Evolutionary conservation across 2,888 invertebrate species (phyloP), one percentile per base, ranked within the genome.

Genomic region (Eugnorisma glareosa): DNA sequence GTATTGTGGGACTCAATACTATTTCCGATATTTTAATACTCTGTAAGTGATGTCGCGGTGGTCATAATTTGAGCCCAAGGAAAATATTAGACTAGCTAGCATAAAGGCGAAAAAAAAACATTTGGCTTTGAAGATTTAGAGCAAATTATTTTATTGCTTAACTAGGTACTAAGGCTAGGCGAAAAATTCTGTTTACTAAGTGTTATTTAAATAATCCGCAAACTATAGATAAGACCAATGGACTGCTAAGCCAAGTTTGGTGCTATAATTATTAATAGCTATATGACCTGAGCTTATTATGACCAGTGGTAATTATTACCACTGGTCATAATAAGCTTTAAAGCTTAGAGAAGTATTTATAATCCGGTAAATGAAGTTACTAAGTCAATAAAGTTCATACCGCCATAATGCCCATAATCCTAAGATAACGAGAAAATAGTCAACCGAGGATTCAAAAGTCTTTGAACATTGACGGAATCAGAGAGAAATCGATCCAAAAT

Each of bases 11-110:
- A 2, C 15, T 81, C 74, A 79, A 5, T n/a, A 28, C n/a, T 68
- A 73, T 79, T 84, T 87, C 86, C 86, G 80, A 80, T 67, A 70
- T 64, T 61, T 10, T 59, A 64, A 35, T 40, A 68, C 24, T 37
- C 13, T 48, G 35, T 4, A 57, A 18, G 54, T 57, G 31, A 68
- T 78, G 57, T 35, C 70, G 35, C n/a, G 54, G 67, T 51, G 67
- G 59, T 67, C 37, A 61, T 72, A 15, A 66, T 72, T 64, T 67
- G 10, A 40, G 15, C 3, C 11, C 10, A 21, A 21, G 21, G 15
- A 74, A 35, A 48, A 31, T 54, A 64, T 11, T 48, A 31, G 21
- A 35, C 3, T 18, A 59, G 64, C 35, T 43, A 35, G 48, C 5
- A n/a, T n/a, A 31, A 5, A 28, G 10, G 24, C 15, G 5, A 40